Conservation (phyloP, 23 tunicate genomes). For the Corella eumyota region DNA sequence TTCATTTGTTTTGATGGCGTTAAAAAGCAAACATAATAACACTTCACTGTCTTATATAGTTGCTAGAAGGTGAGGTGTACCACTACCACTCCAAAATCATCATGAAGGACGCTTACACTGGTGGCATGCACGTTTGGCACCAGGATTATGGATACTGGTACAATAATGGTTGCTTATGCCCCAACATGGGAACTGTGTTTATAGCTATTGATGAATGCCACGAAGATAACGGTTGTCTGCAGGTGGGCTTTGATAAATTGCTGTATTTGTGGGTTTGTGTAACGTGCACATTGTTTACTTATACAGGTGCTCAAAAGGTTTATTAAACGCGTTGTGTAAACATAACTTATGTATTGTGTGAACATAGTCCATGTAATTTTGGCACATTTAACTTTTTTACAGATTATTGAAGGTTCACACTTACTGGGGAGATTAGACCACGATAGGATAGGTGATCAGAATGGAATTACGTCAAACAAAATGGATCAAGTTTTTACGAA, state of each 20-base stretch:
- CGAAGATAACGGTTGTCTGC: constrained; percentile 23
- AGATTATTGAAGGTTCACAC: constrained; percentile 38
- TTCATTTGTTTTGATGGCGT: no score
- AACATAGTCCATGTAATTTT: no score
- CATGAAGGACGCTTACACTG: constrained; percentile 43
- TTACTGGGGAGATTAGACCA: constrained; percentile 34
- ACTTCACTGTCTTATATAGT: background rate
- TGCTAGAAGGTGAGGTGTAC: constrained; percentile 39
- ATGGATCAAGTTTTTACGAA: constrained; percentile 9
- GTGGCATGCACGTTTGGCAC: constrained; percentile 42
- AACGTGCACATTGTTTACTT: no score
- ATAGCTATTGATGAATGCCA: constrained; percentile 24
- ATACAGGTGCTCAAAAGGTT: no score
- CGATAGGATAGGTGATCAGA: constrained; percentile 29
- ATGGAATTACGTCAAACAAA: constrained; percentile 18
- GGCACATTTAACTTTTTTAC: background rate
- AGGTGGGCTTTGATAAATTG: no score
- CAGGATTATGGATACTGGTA: constrained; percentile 54
- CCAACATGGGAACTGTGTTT: constrained; percentile 30
- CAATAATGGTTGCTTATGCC: constrained; percentile 22
- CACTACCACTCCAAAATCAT: constrained; percentile 37
- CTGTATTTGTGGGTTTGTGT: no score
- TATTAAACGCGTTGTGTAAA: no score
- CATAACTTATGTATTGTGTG: no score
- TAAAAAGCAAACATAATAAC: background rate